Evolutionary conservation across 2,113 vertebrate species (phyloP).

Genomic region (Poecile atricapillus): DNA sequence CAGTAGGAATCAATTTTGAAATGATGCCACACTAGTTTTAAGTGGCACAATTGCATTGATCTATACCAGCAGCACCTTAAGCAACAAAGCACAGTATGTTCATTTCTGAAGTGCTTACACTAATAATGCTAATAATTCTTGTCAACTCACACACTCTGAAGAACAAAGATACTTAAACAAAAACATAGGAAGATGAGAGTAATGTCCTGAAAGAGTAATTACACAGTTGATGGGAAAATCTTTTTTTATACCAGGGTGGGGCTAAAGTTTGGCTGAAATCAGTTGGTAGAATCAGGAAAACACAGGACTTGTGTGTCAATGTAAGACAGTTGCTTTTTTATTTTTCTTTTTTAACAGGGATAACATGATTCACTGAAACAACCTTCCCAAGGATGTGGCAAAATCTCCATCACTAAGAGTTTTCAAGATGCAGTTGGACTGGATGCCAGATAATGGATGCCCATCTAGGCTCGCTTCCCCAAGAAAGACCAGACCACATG

Average conservation of each 20-base stretch:
- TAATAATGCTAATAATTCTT: not conserved
- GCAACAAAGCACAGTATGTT: not conserved
- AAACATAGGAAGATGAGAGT: not conserved
- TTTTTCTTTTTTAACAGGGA: not conserved
- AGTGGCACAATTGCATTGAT: not conserved
- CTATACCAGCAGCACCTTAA: not conserved
- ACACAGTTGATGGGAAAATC: not conserved
- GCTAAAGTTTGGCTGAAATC: not conserved
- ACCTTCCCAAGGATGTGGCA: not conserved
- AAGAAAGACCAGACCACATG: not conserved
- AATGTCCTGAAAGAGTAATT: not conserved
- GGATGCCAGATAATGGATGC: not conserved
- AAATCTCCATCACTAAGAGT: not conserved
- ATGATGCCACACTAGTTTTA: not conserved
- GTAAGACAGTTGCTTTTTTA: accelerated
- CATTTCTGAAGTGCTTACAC: not conserved
- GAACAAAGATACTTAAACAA: not conserved
- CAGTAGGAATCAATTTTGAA: not conserved
- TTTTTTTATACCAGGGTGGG: not conserved
- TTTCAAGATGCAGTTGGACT: not conserved
- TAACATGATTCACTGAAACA: not conserved
- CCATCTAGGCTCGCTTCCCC: not conserved
- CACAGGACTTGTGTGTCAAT: not conserved
- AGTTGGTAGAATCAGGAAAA: not conserved
- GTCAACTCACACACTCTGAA: not conserved